A percentile compares a stretch with the other conserved stretches of the same genome.
Conservation (phyloP, 2,113 vertebrate genomes). For the Xenopus borealis region DNA sequence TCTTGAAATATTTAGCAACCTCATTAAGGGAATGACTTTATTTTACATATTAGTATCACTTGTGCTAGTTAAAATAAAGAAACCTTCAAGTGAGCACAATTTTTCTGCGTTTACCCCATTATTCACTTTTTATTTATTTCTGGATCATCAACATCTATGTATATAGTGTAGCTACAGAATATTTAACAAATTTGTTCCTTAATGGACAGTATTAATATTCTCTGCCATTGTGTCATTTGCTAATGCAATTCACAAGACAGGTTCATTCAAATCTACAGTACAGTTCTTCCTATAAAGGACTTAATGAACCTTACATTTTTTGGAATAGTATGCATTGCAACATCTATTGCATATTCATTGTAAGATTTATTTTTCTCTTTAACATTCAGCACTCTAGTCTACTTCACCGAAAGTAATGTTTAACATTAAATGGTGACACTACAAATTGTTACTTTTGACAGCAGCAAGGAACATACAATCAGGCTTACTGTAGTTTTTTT, state of each 20-base stretch:
- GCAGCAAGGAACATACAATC: constrained; percentile 59
- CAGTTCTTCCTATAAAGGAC: constrained; percentile 68
- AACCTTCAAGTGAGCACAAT: constrained; percentile 69
- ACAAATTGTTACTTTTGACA: constrained; percentile 78
- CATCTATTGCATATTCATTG: constrained; percentile 81
- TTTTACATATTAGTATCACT: constrained; percentile 82
- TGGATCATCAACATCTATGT: constrained; percentile 61
- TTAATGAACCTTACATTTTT: constrained; percentile 82
- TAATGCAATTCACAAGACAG: constrained; percentile 68
- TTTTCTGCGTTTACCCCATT: constrained; percentile 73
- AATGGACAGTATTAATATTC: constrained; percentile 76
- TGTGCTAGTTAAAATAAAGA: constrained; percentile 74
- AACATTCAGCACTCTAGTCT: constrained; percentile 74
- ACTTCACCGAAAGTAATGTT: constrained; percentile 76
- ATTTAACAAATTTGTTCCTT: constrained; percentile 77
- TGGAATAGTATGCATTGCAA: constrained; percentile 74
- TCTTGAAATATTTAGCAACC: constrained; percentile 86
- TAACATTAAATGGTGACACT: constrained; percentile 68
- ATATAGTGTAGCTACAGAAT: constrained; percentile 55
- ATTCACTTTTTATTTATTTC: constrained; percentile 73
- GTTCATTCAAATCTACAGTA: constrained; percentile 73
- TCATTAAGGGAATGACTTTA: constrained; percentile 82
- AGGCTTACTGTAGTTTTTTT: background rate
- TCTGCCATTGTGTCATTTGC: constrained; percentile 69
- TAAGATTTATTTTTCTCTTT: constrained; percentile 74